phyloP scores from a whole-genome alignment of 2,113 vertebrate genomes.

The Rutilus rutilus region DNA sequence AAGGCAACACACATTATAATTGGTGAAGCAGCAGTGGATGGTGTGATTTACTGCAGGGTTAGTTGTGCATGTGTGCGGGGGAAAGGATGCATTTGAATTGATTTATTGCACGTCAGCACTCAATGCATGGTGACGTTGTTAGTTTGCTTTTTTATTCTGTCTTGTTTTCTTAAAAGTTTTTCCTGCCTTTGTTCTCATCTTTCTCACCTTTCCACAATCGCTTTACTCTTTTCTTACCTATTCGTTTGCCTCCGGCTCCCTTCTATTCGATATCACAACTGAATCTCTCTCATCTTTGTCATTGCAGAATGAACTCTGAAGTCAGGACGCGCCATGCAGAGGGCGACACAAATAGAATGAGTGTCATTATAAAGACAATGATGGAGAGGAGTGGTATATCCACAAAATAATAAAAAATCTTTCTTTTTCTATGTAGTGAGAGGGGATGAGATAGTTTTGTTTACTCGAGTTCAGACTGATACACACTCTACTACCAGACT shows the following conservation, averaged over 20 bases:
- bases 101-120: slow-evolving; percentile 1
- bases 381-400: neutral
- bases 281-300: slow-evolving; percentile 17
- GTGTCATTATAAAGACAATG: slow-evolving; percentile 20
- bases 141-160: neutral
- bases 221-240: neutral
- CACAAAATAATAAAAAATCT: neutral
- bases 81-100: slow-evolving; percentile 33
- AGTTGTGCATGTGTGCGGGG: slow-evolving; percentile 1
- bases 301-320: neutral
- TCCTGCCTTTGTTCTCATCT: neutral
- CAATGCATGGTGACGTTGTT: neutral
- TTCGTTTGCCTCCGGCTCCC: neutral
- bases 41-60: slow-evolving; percentile 30
- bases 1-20: slow-evolving; percentile 8
- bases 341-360: neutral
- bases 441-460: neutral
- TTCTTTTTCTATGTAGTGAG: neutral
- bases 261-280: neutral
- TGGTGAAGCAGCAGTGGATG: slow-evolving; percentile 30
- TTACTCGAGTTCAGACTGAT: neutral
- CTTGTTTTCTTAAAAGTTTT: neutral
- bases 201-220: neutral
- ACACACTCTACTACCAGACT: neutral
- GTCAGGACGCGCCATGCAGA: slow-evolving; percentile 4